Evolutionary conservation across 2,113 vertebrate genomes (phyloP), one percentile per base, ranked within the genome.

Genomic region (Haemorhous mexicanus): DNA sequence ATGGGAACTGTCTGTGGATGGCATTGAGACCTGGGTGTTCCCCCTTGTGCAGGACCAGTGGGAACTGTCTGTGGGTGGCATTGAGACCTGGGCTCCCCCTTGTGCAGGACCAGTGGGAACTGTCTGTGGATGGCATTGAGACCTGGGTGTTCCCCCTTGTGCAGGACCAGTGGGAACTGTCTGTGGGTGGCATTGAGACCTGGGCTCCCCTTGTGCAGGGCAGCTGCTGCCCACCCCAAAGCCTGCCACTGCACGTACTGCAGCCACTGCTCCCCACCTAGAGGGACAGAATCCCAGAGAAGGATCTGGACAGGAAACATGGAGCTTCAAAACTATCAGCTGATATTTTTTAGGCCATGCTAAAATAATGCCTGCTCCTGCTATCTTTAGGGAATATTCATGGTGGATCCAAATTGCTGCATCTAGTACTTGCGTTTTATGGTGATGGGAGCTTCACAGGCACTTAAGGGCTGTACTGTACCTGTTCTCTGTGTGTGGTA

Each of bases 91-190:
- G 6, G 13, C 30, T 41, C 4, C 39, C 15, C 7, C 1, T 18
- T 24, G 14, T 37, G 47, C 32, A n/a, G 35, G 30, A 55, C 35
- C 0, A 0, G 20, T 23, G 23, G 41, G 49, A 74, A 7, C 20
- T 1, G 0, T 22, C 43, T 1, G 2, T 32, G 53, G 63, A 7
- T 61, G 39, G 10, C 39, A 44, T 4, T 0, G 0, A 84, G 66
- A 14, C 37, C 37, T 37, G 37, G 37, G 37, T 37, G 37, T 37
- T 37, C 37, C 37, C 37, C 7, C 1, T 16, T 26, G 13, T 39
- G 12, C 44, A 85, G 79, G 26, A n/a, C n/a, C n/a, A n/a, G n/a
- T n/a, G n/a, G n/a, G n/a, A n/a, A n/a, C n/a, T n/a, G n/a, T n/a
- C 1, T 37, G 37, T 37, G 37, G 37, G 10, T 37, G 37, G 37